These are phyloP conservation scores for Solenopsis fugax DNA, from an alignment of 1,140 invertebrate species.

Conservation along the genomic window DNA sequence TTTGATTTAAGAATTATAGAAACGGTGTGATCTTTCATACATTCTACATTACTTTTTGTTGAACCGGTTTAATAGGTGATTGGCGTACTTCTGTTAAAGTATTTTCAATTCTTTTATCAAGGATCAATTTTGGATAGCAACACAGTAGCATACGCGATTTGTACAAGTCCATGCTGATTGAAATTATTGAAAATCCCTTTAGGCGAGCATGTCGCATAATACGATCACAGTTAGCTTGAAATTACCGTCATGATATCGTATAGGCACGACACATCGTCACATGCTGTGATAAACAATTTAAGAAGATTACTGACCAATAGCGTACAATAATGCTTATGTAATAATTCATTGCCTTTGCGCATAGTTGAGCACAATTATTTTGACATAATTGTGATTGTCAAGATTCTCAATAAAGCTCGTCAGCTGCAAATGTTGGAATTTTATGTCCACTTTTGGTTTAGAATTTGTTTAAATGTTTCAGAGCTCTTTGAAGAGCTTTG, in stretches of 20 bases:
- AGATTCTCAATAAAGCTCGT: neutral
- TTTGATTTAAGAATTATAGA: neutral
- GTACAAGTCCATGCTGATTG: neutral
- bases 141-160: neutral
- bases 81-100: neutral
- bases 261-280: neutral
- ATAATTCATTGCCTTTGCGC: slow-evolving; percentile 12
- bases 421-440: neutral
- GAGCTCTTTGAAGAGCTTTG: neutral
- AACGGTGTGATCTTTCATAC: neutral
- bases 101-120: too few species aligned
- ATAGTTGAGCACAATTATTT: slow-evolving; percentile 8
- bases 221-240: slow-evolving; percentile 6
- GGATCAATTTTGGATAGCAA: neutral
- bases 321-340: neutral
- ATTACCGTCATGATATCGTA: slow-evolving; percentile 17
- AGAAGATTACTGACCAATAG: neutral
- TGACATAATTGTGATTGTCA: neutral
- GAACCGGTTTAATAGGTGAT: neutral
- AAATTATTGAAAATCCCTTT: slow-evolving; percentile 33
- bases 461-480: neutral
- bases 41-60: too few species aligned
- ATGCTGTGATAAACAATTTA: slow-evolving; percentile 35
- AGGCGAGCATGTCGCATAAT: slow-evolving; percentile 16
- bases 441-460: neutral